Conservation (phyloP, 2,797 vertebrate species). For the Eulemur albifrons region DNA sequence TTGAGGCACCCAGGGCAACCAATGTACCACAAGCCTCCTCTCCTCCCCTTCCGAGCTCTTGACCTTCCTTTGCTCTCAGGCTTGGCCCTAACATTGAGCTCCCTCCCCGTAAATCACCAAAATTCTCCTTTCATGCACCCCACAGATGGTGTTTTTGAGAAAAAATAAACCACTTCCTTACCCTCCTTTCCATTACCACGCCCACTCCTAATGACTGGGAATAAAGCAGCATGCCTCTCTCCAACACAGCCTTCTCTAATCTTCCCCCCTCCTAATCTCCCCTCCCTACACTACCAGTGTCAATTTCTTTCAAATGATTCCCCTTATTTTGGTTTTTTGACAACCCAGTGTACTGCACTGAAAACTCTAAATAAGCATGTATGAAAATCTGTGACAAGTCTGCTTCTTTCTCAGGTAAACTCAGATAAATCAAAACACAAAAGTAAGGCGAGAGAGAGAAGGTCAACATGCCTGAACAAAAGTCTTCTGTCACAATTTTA, state of each 20-base stretch:
- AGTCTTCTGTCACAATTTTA: neutral
- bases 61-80: neutral
- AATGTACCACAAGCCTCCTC: neutral
- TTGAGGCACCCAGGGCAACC: neutral
- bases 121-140: neutral
- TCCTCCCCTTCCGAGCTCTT: neutral
- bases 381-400: neutral
- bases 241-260: neutral
- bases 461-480: conserved; percentile 25
- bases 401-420: conserved; percentile 9
- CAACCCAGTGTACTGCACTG: neutral
- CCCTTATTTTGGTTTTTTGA: neutral
- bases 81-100: neutral
- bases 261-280: neutral
- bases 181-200: neutral
- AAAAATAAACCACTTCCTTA: conserved; percentile 66
- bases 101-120: neutral
- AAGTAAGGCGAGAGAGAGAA: conserved; percentile 18
- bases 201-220: neutral
- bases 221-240: conserved; percentile 1
- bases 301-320: neutral
- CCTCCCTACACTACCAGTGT: neutral
- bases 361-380: conserved; percentile 33
- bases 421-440: neutral
- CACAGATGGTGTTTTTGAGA: conserved; percentile 57